Evolutionary conservation across 2,113 vertebrate genomes (phyloP), one percentile per base, ranked within the genome.

Genomic region (Hippocampus mohnikei): DNA sequence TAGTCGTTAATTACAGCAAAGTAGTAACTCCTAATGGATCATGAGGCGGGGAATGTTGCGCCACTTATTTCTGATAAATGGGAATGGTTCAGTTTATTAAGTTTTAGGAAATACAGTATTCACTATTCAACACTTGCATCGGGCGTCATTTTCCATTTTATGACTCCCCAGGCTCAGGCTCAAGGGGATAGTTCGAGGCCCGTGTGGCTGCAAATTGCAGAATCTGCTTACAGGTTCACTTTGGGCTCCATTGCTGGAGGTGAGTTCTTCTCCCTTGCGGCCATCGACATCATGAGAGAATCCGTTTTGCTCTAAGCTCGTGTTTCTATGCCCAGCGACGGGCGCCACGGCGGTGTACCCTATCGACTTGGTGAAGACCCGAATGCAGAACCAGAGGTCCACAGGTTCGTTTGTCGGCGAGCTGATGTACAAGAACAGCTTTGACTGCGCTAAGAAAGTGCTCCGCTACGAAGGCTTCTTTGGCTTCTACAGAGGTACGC

Each of bases 341-440:
- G 96, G 96, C 56, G 96, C 96, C 12, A 98, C 96, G 0, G 96
- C 96, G 0, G 96, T 98, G 0, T 98, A 98, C 66, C 96, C 96
- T 44, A 98, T 98, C 53, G 96, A 98, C 85, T 88, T 98, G 90
- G 96, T 98, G 80, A 98, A 98, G 91, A 98, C 96, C 8, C 94
- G 96, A 0, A 98, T 98, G 96, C 96, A 98, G 85, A 98, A 98
- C 87, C 96, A 98, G 79, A 94, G 96, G 65, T 93, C 94, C 76
- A 94, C 92, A 0, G 95, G 96, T 18, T 95, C 96, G 13, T 96
- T 98, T 0, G 93, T 98, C 1, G 96, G 95, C 70, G 96, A 98
- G 86, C 62, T 98, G 88, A 96, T 98, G 96, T 98, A 98, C 82
- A 98, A 98, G 88, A 98, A 95, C 93, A 98, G 96, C 83, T 98